These are phyloP conservation scores for Rhegmatorhina hoffmannsi DNA, from an alignment of 2,113 vertebrate species.

Conservation along the genomic window DNA sequence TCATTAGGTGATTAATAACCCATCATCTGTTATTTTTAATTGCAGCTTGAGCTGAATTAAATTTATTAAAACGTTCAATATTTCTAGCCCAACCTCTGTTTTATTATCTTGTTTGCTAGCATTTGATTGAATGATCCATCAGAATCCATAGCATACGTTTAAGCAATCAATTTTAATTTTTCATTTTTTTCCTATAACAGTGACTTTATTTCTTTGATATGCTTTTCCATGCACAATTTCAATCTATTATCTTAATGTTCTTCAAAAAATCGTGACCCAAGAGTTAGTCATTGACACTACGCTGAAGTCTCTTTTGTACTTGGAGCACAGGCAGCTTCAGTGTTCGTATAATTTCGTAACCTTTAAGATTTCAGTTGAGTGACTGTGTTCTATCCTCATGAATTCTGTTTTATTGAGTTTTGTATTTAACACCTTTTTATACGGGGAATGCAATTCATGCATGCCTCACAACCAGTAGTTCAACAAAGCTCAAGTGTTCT, in stretches of 20 bases:
- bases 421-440: background rate
- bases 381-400: background rate
- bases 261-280: background rate
- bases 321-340: background rate
- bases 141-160: background rate
- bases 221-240: background rate
- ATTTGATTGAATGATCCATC: background rate
- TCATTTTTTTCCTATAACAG: background rate
- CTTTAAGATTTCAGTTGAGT: background rate
- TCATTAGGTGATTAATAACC: background rate
- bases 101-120: background rate
- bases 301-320: background rate
- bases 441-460: background rate
- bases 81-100: background rate
- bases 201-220: background rate
- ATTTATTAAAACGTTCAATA: background rate
- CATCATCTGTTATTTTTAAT: background rate
- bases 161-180: background rate
- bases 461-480: background rate
- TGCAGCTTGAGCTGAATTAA: background rate
- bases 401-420: slow-evolving; percentile 12
- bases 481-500: slow-evolving; percentile 52
- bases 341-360: background rate
- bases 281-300: background rate
- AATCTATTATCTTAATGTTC: background rate